Base-by-base conservation (phyloP, 2,888 invertebrate species). In the Ophion ventricosus region DNA sequence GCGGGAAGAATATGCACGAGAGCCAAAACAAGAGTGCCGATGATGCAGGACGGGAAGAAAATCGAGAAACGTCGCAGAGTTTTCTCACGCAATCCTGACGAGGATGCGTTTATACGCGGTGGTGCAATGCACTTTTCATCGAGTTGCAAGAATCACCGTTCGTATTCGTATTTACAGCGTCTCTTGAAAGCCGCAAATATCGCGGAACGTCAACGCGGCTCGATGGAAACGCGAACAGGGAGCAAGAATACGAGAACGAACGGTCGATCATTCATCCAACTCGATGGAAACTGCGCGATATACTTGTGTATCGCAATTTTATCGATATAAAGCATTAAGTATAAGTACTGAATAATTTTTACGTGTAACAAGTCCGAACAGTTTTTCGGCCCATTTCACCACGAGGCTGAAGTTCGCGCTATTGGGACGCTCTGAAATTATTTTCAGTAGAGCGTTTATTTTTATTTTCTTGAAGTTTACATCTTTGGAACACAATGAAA, bases 241-340 rank as follows among this genome's bases (percentile, higher is more conserved):
- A 43, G 63, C 66, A 43, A 70, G 61, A 25, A 80, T 59, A 14
- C 49, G 49, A 72, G 64, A 26, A 63, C 66, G 77, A 83, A 76
- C 57, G 76, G 64, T 73, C 67, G 66, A 80, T 85, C 63, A 80
- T 73, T 76, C 89, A 90, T 87, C 70, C 88, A 92, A 93, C 90
- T 93, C 92, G 90, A 92, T 93, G 93, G 91, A 93, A 92, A 93
- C 90, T 93, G 93, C 89, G 49, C 29, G 69, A 75, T 56, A 76
- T 70, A 66, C 49, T 49, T 59, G 77, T 11, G 67, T 77, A 80
- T 72, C 74, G 49, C 17, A 49, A 17, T 49, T 17, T 49, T 49
- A 49, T 49, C 49, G 29, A 81, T 20, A 69, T n/a, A 0, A 29
- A 57, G 61, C 61, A n/a, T 66, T 69, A 25, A 23, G 17, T 49